Percentiles rank a stretch among this genome's conserved stretches.
phyloP scores from a whole-genome alignment of 2,113 vertebrate species.

The Tauraco erythrolophus region DNA sequence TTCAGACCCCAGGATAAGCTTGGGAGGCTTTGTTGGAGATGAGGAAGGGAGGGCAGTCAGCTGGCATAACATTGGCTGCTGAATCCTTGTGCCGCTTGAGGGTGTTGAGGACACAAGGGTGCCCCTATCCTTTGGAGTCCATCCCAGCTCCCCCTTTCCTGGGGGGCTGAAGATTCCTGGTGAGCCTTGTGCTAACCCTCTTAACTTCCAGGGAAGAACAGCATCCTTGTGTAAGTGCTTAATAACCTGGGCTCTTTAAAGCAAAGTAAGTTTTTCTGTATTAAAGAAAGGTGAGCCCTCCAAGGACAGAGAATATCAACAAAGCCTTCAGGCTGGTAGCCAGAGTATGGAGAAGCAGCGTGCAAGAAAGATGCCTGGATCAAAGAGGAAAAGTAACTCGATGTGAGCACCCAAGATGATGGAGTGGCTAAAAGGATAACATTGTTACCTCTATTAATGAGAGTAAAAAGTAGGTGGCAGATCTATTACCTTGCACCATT shows the following conservation, averaged over 20 bases:
- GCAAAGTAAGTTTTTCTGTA: background rate
- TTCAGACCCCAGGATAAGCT: background rate
- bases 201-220: background rate
- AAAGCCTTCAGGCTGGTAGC: background rate
- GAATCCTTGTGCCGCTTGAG: background rate
- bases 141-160: background rate
- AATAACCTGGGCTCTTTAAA: background rate
- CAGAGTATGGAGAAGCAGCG: background rate
- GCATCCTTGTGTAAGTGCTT: background rate
- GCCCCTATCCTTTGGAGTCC: background rate
- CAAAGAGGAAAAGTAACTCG: background rate
- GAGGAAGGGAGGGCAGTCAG: background rate
- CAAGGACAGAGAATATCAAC: background rate
- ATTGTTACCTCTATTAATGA: background rate
- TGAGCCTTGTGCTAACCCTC: background rate
- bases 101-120: background rate
- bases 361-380: background rate
- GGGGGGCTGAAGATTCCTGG: background rate
- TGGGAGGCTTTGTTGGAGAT: background rate
- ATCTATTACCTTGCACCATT: background rate
- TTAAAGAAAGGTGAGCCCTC: background rate
- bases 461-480: background rate
- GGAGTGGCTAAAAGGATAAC: background rate
- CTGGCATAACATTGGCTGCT: background rate
- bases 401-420: background rate